phyloP scores from a whole-genome alignment of 2,797 vertebrate species.

The Danio choprae region DNA sequence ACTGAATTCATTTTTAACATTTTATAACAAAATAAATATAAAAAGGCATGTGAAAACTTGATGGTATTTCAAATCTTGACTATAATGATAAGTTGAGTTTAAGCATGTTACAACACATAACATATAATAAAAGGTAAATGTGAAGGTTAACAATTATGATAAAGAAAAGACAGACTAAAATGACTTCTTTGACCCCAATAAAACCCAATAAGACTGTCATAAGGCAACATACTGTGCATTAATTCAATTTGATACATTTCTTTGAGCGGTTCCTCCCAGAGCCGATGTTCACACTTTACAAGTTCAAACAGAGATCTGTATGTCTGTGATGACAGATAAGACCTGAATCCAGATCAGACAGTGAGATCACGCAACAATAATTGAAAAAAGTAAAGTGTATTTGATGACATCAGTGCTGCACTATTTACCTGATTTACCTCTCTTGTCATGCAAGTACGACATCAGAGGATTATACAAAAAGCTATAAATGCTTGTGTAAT shows the following conservation, averaged over 20 bases:
- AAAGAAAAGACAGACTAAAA: background rate
- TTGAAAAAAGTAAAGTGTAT: conserved; percentile 53
- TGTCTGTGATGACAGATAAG: conserved; percentile 53
- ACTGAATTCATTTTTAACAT: too few relatives aligned
- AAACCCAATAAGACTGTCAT: background rate
- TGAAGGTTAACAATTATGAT: background rate
- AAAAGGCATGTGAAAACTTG: background rate
- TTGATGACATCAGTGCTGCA: conserved; percentile 37
- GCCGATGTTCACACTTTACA: conserved; percentile 45
- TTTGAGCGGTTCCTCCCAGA: conserved; percentile 37
- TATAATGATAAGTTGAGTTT: background rate
- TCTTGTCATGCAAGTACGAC: conserved; percentile 55
- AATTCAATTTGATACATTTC: conserved; percentile 47
- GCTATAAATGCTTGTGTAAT: background rate
- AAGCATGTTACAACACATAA: background rate
- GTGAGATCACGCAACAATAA: conserved; percentile 54
- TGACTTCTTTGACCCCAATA: background rate
- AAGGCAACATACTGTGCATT: background rate
- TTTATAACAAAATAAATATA: background rate
- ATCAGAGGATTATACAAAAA: conserved; percentile 36
- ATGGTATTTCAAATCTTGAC: background rate
- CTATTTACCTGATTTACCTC: conserved; percentile 36
- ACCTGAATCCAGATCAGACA: conserved; percentile 52
- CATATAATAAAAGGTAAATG: background rate
- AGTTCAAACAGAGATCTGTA: conserved; percentile 53